phyloP scores from a whole-genome alignment of 2,113 vertebrate species.

The Myiagra hebetior region DNA sequence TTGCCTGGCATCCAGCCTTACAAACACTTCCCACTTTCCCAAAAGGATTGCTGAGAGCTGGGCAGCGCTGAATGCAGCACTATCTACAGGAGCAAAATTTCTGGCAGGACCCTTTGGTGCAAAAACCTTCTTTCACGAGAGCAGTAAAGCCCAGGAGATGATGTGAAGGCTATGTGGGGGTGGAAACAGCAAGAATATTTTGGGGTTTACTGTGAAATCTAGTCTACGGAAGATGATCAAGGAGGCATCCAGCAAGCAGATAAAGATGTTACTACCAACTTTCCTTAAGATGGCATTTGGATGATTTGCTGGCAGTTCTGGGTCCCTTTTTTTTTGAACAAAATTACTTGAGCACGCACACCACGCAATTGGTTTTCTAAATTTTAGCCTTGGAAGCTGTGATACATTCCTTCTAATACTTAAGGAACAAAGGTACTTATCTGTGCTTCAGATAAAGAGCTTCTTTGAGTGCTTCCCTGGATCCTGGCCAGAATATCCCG shows the following conservation, averaged over 20 bases:
- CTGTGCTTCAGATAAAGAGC: not conserved
- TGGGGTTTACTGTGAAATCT: not conserved
- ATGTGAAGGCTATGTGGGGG: not conserved
- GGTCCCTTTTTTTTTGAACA: not conserved
- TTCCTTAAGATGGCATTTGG: not conserved
- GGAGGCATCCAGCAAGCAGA: not conserved
- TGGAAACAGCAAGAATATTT: not conserved
- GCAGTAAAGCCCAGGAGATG: not conserved
- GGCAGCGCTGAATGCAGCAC: not conserved
- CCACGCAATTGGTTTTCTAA: not conserved
- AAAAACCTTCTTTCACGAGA: not conserved
- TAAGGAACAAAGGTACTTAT: not conserved
- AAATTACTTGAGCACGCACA: not conserved
- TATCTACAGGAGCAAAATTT: not conserved
- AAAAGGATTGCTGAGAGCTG: not conserved
- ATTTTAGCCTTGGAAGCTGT: not conserved
- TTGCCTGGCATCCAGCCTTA: not conserved
- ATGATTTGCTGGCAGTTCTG: not conserved
- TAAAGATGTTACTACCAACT: not conserved
- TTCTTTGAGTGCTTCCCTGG: not conserved
- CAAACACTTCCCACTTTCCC: not conserved
- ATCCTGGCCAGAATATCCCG: not conserved
- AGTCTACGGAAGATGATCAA: not conserved
- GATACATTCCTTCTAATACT: not conserved
- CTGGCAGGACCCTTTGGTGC: not conserved